Evolutionary conservation across 2,113 vertebrate genomes (phyloP), one percentile per base, ranked within the genome.

Genomic region (Ptilonorhynchus violaceus): DNA sequence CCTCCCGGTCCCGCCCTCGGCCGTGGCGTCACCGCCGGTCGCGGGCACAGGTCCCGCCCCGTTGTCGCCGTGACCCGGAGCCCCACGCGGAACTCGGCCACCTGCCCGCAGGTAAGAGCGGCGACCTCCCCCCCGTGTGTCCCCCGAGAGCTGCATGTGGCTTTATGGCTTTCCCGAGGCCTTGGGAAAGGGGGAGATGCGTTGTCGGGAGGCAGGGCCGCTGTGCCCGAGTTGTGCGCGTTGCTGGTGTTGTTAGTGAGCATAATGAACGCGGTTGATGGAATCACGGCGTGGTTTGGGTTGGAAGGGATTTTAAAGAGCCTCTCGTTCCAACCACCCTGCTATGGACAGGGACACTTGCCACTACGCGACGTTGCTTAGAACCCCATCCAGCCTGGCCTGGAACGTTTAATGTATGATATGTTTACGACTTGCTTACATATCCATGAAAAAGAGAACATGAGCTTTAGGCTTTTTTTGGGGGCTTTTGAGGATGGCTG

Each of bases 111-210:
- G 95, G 95, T 93, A 92, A 77, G 91, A 17, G 76, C n/a, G 22
- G 47, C 19, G 3, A 1, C 11, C 12, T 35, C 16, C 18, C 28
- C 9, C 7, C 20, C 11, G 10, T 13, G 28, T n/a, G 49, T 4
- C 12, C 6, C 11, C n/a, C 24, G 22, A 10, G 9, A 13, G 2
- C 7, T 44, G 2, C 25, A 4, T 0, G 37, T 0, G 78, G 5
- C 3, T 8, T 3, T 0, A 4, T 6, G 46, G 14, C 5, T 22
- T 33, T 12, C 6, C 55, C 2, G 42, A 33, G 73, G 28, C 50
- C 16, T 4, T 2, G 25, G 58, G 3, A 2, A 22, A 6, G 24
- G 6, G 46, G 37, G 30, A 10, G 0, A 10, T 1, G 49, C 17
- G 13, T 1, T 18, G 35, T 10, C 1, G 46, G 75, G 22, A 41